Percentiles rank a stretch among this genome's conserved stretches.
phyloP scores from a whole-genome alignment of 1,140 invertebrate genomes.

The Metaphire vulgaris region DNA sequence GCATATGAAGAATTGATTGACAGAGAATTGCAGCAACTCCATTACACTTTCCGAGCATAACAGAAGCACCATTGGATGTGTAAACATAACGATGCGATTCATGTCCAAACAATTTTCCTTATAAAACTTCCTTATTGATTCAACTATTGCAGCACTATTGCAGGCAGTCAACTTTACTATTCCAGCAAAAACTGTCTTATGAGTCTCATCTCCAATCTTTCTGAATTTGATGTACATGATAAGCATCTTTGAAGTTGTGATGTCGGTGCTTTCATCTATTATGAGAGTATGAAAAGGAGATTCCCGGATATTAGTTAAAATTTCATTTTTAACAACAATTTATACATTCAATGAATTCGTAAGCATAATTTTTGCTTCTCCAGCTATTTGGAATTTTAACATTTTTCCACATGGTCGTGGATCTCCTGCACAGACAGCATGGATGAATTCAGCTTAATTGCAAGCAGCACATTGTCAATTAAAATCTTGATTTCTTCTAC shows the following conservation, averaged over 20 bases:
- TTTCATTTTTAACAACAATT: constrained; percentile 16
- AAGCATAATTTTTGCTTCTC: constrained; percentile 21
- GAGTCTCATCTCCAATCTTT: background rate
- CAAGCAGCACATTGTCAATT: too few species aligned
- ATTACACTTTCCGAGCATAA: constrained; percentile 9
- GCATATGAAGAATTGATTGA: background rate
- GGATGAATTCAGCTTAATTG: too few species aligned
- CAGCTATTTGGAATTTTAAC: too few species aligned
- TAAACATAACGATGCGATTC: constrained; percentile 1
- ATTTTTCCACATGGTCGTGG: too few species aligned
- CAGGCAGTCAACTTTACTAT: constrained; percentile 1
- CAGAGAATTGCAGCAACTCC: constrained; percentile 6
- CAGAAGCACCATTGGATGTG: constrained; percentile 11
- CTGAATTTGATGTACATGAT: constrained; percentile 7
- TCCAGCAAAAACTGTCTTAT: constrained; percentile 16
- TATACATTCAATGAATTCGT: constrained; percentile 20
- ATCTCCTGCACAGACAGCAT: too few species aligned
- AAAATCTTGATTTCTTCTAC: too few species aligned
- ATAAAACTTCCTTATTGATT: background rate
- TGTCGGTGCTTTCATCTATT: constrained; percentile 21
- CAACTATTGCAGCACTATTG: background rate
- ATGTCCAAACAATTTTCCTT: background rate
- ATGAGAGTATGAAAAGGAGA: constrained; percentile 11
- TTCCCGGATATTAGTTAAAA: constrained; percentile 6
- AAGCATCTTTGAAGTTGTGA: background rate